Base-by-base conservation (phyloP, 2,888 invertebrate species). In the Lordiphosa fenestrarum region DNA sequence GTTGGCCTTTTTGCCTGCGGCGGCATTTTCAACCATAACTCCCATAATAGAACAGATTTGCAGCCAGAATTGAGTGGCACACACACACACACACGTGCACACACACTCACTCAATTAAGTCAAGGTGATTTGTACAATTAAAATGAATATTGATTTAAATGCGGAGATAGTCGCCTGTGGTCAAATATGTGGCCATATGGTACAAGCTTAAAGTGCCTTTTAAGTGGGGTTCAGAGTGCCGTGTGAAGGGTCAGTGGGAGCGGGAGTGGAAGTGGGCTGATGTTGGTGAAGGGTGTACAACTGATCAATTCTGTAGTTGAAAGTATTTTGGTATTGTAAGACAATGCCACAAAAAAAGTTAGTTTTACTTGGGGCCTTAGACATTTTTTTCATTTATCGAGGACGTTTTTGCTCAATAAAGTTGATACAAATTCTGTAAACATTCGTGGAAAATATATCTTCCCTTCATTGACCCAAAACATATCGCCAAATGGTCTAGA, bases 121-220 rank as follows among this genome's bases (percentile, higher is more conserved):
- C 80, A 80, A 80, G 80, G 80, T 80, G 83, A 80, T 80, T 82
- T 76, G 69, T 73, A 80, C 83, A 80, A 80, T 80, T 80, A 80
- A 80, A 80, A 70, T 61, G 76, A 73, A 82, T 82, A 83, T 78
- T 78, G 77, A 78, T 81, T 81, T 70, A 77, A 81, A 74, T 52
- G 61, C 65, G 40, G 50, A 53, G 77, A 80, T 82, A 58, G 72
- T 67, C 56, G 56, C 38, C 40, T 13, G 46, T 39, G 66, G 50
- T 53, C 66, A 66, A 30, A 35, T 33, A 49, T n/a, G n/a, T n/a
- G n/a, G 6, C 9, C 69, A 73, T 61, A 66, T 57, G 52, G 40
- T 33, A 33, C 23, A 19, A 30, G 30, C 30, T 30, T 30, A 30
- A 30, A 30, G 30, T 30, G 30, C 30, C 30, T 30, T 30, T 30